phyloP scores from a whole-genome alignment of 2,113 vertebrate genomes.

The Pithys albifrons region DNA sequence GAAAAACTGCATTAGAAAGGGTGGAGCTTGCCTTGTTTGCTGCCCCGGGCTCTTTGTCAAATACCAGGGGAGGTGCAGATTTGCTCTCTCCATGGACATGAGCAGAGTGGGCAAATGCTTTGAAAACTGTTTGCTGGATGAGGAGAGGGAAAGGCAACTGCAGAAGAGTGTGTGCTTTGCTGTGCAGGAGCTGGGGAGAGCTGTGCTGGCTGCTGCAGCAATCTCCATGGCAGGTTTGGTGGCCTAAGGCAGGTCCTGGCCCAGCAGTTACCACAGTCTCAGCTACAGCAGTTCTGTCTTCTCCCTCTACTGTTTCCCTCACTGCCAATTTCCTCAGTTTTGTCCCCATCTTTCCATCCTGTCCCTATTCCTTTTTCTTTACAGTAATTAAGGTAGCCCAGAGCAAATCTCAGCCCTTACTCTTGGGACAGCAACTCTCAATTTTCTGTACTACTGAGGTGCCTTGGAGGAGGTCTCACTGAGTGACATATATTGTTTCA shows the following conservation, averaged over 20 bases:
- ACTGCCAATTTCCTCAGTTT: neutral
- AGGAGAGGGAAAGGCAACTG: neutral
- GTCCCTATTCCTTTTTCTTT: neutral
- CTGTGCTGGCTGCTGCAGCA: neutral
- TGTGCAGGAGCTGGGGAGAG: neutral
- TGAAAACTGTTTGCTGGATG: neutral
- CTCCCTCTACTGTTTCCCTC: neutral
- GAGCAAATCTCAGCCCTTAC: neutral
- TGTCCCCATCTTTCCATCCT: neutral
- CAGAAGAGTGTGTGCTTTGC: fast-evolving
- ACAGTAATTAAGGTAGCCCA: neutral
- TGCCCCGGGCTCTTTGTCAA: neutral
- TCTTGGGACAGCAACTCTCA: neutral
- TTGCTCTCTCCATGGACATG: fast-evolving
- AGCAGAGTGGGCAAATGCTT: neutral
- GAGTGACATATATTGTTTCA: neutral
- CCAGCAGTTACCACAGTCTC: neutral
- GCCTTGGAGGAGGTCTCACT: neutral
- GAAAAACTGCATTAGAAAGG: neutral
- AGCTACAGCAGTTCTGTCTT: neutral
- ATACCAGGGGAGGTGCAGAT: neutral
- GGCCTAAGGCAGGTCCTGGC: neutral
- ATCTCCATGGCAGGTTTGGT: neutral
- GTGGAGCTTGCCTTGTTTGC: neutral
- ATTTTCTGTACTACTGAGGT: neutral